Evolutionary conservation across 1,140 invertebrate genomes (phyloP).

Genomic region (Hylaeus volcanicus): DNA sequence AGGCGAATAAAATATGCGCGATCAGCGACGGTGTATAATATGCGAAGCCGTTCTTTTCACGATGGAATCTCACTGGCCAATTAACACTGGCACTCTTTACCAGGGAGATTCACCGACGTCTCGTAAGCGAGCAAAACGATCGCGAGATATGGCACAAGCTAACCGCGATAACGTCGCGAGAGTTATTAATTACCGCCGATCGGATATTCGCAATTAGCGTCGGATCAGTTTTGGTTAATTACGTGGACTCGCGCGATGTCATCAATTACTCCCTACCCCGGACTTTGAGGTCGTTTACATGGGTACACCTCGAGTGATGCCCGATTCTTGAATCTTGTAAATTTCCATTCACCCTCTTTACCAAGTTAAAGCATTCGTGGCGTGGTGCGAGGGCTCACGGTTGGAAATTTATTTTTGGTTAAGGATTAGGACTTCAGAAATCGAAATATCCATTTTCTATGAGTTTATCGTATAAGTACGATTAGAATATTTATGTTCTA

Average conservation of each 20-base stretch:
- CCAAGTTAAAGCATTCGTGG: no score
- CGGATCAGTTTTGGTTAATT: constrained; percentile 76
- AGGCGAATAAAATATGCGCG: constrained; percentile 18
- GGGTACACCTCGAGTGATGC: no score
- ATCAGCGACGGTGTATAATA: neutral
- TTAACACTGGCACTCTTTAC: neutral
- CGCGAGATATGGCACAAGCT: constrained; percentile 38
- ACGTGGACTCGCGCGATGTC: constrained; percentile 59
- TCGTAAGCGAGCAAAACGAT: neutral
- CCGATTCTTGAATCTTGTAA: no score
- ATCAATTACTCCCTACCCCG: constrained; percentile 69
- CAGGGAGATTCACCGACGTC: neutral
- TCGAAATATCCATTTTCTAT: no score
- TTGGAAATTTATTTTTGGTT: no score
- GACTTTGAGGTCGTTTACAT: no score
- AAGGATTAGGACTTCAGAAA: no score
- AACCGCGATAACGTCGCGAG: constrained; percentile 70
- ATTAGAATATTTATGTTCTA: no score
- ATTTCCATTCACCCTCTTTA: no score
- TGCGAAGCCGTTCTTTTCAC: neutral
- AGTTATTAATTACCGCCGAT: constrained; percentile 75
- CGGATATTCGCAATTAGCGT: constrained; percentile 76
- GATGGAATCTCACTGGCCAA: constrained; percentile 9
- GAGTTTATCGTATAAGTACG: no score
- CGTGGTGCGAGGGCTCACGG: no score